Conservation (phyloP, 2,797 vertebrate species). For the Acrossocheilus wenchowensis region DNA sequence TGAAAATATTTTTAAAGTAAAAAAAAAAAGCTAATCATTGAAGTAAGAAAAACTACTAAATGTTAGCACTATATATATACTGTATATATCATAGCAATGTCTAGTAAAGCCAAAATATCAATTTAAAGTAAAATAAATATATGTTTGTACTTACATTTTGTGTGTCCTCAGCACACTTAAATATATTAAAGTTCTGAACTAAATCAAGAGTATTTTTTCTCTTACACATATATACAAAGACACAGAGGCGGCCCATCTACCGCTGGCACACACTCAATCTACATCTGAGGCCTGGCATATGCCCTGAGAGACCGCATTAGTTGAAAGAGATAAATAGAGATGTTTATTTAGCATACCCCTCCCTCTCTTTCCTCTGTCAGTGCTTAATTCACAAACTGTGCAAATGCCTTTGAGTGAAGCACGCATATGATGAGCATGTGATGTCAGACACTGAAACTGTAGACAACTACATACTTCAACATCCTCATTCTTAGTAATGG, state of each 20-base stretch:
- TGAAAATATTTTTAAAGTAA: not conserved
- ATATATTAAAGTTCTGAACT: not conserved
- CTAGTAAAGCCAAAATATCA: not conserved
- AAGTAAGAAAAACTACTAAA: not conserved
- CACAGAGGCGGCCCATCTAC: slow-evolving; percentile 17
- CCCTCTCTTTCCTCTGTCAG: slow-evolving; percentile 53
- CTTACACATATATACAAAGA: not conserved
- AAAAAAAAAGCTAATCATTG: not conserved
- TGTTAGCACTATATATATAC: not conserved
- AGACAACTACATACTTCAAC: not conserved
- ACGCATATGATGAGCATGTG: slow-evolving; percentile 32
- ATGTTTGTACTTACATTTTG: slow-evolving; percentile 47
- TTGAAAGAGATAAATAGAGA: slow-evolving; percentile 63
- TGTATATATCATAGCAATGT: not conserved
- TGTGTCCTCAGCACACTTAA: slow-evolving; percentile 2
- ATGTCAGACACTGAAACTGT: slow-evolving; percentile 1
- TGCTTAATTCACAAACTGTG: slow-evolving; percentile 51
- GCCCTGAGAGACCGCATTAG: slow-evolving; percentile 59
- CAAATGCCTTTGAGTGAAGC: not conserved
- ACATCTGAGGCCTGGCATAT: slow-evolving; percentile 39
- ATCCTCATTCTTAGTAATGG: slow-evolving; percentile 1
- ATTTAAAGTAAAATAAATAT: not conserved
- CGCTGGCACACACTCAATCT: not conserved
- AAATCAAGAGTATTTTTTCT: slow-evolving; percentile 4
- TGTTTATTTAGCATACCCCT: slow-evolving; percentile 61